phyloP scores from a whole-genome alignment of 2,888 invertebrate genomes.

The Heliconius aoede region DNA sequence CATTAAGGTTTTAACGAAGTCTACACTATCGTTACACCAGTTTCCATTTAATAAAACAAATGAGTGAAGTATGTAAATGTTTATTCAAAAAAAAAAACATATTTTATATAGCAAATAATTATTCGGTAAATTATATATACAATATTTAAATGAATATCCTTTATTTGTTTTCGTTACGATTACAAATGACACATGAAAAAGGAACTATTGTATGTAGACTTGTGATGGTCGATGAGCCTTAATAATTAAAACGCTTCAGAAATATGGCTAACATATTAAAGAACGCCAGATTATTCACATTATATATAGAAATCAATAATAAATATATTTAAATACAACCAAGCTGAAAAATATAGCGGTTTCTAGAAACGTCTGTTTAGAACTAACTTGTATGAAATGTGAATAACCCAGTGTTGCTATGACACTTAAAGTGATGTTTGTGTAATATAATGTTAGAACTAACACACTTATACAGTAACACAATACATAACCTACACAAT shows the following conservation, averaged over 20 bases:
- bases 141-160: conserved; percentile 74
- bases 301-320: conserved; percentile 19
- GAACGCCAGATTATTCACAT: conserved; percentile 50
- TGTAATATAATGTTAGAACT: conserved; percentile 18
- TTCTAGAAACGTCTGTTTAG: not conserved
- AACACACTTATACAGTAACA: conserved; percentile 21
- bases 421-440: not conserved
- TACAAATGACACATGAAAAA: conserved; percentile 83
- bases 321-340: conserved; percentile 36
- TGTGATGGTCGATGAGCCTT: conserved; percentile 73
- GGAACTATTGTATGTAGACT: conserved; percentile 82
- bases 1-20: not conserved
- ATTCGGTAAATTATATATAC: conserved; percentile 78
- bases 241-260: conserved; percentile 68
- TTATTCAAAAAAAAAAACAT: conserved; percentile 82
- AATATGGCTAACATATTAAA: conserved; percentile 71
- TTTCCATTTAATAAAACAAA: conserved; percentile 22
- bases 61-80: conserved; percentile 69
- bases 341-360: conserved; percentile 9
- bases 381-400: not conserved
- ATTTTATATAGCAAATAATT: conserved; percentile 83
- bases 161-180: conserved; percentile 72
- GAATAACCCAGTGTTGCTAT: conserved; percentile 1
- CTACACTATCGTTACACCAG: too few relatives aligned
- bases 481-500: conserved; percentile 28